Evolutionary conservation across 2,113 vertebrate genomes (phyloP).

Genomic region (Leptocoma aspasia): DNA sequence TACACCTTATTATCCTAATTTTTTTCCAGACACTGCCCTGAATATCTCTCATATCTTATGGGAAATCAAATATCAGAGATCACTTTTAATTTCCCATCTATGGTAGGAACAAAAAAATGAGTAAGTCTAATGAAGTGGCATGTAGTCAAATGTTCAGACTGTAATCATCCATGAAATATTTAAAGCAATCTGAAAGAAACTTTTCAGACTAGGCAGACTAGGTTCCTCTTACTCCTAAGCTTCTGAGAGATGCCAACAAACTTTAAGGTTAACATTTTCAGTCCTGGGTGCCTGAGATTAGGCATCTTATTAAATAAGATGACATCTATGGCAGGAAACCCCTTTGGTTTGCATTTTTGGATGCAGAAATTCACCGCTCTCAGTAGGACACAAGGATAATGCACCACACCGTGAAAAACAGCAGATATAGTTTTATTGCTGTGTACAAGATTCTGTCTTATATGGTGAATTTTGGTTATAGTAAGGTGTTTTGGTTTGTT

Average conservation of each 20-base stretch:
- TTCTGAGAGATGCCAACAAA: conserved; percentile 13
- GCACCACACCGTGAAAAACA: not conserved
- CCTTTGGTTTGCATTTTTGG: not conserved
- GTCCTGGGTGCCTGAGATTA: not conserved
- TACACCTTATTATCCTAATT: conserved; percentile 63
- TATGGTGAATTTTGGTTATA: not conserved
- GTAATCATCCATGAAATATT: conserved; percentile 29
- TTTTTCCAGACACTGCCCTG: conserved; percentile 45
- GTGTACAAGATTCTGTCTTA: not conserved
- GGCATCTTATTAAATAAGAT: not conserved
- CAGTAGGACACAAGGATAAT: not conserved
- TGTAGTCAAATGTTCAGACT: conserved; percentile 52
- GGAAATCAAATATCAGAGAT: conserved; percentile 55
- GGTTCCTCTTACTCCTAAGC: not conserved
- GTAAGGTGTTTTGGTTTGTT: not conserved
- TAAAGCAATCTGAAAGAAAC: conserved; percentile 45
- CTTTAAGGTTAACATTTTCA: not conserved
- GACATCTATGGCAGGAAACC: not conserved
- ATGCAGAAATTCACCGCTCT: not conserved
- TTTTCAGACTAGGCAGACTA: conserved; percentile 24
- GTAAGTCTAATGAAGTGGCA: conserved; percentile 60
- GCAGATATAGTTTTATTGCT: not conserved
- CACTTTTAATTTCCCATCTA: conserved; percentile 58
- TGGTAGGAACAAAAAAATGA: conserved; percentile 23
- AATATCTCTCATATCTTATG: conserved; percentile 46